Percentiles rank a stretch among this genome's conserved stretches.
phyloP scores from a whole-genome alignment of 2,113 vertebrate genomes.

The Glaucidium brasilianum region DNA sequence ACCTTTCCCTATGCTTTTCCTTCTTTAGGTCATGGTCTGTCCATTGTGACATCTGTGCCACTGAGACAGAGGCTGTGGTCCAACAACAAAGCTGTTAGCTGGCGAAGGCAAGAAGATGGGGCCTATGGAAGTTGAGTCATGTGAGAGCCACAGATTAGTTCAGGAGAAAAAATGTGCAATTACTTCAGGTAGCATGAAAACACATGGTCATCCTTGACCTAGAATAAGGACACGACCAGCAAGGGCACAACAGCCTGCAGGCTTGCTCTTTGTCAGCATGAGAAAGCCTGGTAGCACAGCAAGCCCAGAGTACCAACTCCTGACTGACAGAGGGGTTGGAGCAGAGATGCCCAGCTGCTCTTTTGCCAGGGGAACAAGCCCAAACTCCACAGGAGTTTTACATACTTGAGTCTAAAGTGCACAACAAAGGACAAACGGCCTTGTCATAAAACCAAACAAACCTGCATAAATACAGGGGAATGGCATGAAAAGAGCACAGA shows the following conservation, averaged over 20 bases:
- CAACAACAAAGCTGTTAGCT: neutral
- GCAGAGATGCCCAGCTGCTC: conserved; percentile 1
- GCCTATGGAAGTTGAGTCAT: neutral
- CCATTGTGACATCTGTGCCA: neutral
- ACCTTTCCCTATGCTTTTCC: neutral
- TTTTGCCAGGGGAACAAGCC: neutral
- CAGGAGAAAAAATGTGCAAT: neutral
- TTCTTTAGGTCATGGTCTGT: neutral
- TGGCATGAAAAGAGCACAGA: neutral
- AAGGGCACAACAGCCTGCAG: neutral
- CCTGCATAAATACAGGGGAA: neutral
- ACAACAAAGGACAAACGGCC: neutral
- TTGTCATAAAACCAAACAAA: neutral
- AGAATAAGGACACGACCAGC: neutral
- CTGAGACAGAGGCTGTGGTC: neutral
- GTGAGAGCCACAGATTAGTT: neutral
- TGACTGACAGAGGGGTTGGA: neutral
- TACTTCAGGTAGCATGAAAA: neutral
- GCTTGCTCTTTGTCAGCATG: neutral
- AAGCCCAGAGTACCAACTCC: neutral
- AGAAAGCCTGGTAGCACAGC: neutral
- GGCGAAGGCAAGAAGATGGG: neutral
- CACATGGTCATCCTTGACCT: neutral
- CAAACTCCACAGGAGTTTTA: neutral
- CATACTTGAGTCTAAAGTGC: neutral